Percentiles rank a stretch among this genome's conserved stretches.
These are phyloP conservation scores for Myopa testacea DNA, from an alignment of 2,888 invertebrate species.

Conservation along the genomic window DNA sequence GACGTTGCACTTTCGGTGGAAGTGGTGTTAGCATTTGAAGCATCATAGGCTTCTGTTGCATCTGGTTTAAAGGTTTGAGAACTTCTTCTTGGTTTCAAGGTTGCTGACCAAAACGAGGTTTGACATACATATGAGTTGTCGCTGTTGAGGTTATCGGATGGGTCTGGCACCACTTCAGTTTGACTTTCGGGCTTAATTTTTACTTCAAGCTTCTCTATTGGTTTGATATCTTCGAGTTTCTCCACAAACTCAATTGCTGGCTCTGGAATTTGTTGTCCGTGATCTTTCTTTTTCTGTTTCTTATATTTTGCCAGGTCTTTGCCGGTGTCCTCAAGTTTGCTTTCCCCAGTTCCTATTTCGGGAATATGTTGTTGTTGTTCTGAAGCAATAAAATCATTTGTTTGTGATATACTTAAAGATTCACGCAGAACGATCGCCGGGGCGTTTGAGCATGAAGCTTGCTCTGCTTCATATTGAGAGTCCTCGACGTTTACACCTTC, in stretches of 20 bases:
- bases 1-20: background rate
- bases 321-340: no score
- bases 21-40: background rate
- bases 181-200: background rate
- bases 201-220: background rate
- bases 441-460: no score
- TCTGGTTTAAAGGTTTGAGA: background rate
- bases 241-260: background rate
- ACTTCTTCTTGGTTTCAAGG: constrained; percentile 52
- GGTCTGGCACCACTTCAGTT: background rate
- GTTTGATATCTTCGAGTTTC: no score
- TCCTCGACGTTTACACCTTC: no score
- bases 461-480: no score
- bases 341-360: no score
- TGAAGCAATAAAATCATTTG: no score
- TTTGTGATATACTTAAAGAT: no score
- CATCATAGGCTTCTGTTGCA: background rate
- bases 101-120: constrained; percentile 62
- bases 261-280: background rate
- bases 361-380: no score
- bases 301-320: no score
- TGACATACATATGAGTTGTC: constrained; percentile 52
- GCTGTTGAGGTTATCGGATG: constrained; percentile 27
- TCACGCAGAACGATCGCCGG: no score
- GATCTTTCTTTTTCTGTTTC: no score